These are phyloP conservation scores for Eidolon helvum DNA, from an alignment of 2,113 vertebrate species.

Conservation along the genomic window DNA sequence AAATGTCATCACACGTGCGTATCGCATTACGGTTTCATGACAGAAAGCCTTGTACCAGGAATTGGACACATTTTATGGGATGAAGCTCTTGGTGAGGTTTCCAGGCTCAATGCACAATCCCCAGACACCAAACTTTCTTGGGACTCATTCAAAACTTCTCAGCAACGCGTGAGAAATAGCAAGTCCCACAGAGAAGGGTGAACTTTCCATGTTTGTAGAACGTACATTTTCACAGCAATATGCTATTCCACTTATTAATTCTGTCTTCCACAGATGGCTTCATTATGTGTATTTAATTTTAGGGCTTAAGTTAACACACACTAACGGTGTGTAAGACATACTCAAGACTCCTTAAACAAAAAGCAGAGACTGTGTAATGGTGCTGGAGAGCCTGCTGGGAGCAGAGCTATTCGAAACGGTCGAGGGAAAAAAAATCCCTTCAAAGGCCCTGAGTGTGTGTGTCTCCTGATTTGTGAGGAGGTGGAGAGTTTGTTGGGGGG, in stretches of 20 bases:
- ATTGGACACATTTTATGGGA: conserved; percentile 50
- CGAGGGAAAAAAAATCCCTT: conserved; percentile 54
- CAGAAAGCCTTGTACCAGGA: not conserved
- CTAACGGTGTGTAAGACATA: conserved; percentile 69
- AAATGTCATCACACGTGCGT: conserved; percentile 17
- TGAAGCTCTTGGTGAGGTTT: conserved; percentile 60
- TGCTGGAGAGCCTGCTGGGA: conserved; percentile 60
- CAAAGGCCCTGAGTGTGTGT: conserved; percentile 60
- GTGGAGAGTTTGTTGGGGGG: not conserved
- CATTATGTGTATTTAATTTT: conserved; percentile 80
- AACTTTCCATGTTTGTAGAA: conserved; percentile 69
- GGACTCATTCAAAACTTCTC: conserved; percentile 69
- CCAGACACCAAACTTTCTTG: conserved; percentile 67
- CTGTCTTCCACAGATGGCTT: conserved; percentile 77
- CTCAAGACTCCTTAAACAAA: conserved; percentile 69
- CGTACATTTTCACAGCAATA: conserved; percentile 80
- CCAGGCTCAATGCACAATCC: conserved; percentile 66
- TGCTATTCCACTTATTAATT: conserved; percentile 81
- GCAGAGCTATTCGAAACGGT: conserved; percentile 67
- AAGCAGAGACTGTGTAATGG: conserved; percentile 53
- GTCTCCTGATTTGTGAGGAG: conserved; percentile 61
- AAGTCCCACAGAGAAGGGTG: conserved; percentile 55
- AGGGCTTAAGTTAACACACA: conserved; percentile 77
- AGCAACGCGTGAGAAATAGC: conserved; percentile 64
- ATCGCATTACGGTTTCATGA: conserved; percentile 42